A percentile compares a stretch with the other conserved stretches of the same genome.
These are phyloP conservation scores for Sanderia malayensis DNA, from an alignment of 30 jellyfish, hydroid and myxozoan species.

Conservation along the genomic window DNA sequence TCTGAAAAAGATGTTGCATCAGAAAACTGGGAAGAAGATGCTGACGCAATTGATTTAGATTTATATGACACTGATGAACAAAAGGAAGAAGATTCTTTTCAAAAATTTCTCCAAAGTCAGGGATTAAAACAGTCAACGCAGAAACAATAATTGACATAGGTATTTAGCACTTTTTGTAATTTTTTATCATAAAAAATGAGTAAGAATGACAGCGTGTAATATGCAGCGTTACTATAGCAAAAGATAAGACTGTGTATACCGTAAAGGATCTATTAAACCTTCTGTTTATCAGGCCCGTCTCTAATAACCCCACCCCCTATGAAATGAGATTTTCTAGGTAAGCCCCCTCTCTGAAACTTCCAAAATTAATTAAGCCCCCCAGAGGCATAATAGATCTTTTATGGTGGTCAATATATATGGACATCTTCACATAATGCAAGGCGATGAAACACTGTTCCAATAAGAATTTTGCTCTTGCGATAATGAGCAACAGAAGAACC, in stretches of 20 bases:
- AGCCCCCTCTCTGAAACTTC: background rate
- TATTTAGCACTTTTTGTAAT: too few species aligned
- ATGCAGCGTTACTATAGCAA: too few species aligned
- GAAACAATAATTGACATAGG: too few species aligned
- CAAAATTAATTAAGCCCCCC: background rate
- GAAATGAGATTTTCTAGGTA: too few species aligned
- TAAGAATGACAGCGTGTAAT: too few species aligned
- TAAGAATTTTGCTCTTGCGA: conserved; percentile 53
- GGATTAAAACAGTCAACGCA: conserved; percentile 39
- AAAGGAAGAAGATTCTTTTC: conserved; percentile 50
- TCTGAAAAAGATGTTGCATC: conserved; percentile 19
- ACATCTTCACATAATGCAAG: conserved; percentile 73
- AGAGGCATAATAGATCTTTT: background rate
- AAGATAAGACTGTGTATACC: too few species aligned
- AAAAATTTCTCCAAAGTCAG: conserved; percentile 56
- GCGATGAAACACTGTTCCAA: conserved; percentile 80
- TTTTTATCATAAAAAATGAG: too few species aligned
- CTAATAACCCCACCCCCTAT: too few species aligned
- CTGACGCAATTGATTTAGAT: conserved; percentile 18
- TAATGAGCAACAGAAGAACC: conserved; percentile 56
- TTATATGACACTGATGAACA: conserved; percentile 39
- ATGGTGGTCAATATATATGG: background rate
- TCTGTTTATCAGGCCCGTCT: too few species aligned
- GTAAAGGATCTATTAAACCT: too few species aligned
- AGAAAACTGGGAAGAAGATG: conserved; percentile 17